These are phyloP conservation scores for Drosophila sulfurigaster DNA, from an alignment of 1,140 invertebrate genomes.

Conservation along the genomic window DNA sequence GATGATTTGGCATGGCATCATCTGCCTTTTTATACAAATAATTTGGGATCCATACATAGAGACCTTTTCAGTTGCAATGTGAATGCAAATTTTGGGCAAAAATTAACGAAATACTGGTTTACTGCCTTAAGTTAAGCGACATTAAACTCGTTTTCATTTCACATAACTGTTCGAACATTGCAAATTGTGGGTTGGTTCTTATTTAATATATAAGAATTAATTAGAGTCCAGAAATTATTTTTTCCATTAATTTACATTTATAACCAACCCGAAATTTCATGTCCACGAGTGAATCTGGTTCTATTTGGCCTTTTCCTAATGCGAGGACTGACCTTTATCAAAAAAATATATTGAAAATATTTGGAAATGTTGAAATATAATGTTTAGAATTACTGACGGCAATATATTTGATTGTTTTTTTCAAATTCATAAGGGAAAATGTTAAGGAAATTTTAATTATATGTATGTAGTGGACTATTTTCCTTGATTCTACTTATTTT, in stretches of 20 bases:
- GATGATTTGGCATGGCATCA: slow-evolving; percentile 37
- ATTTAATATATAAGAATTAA: not conserved
- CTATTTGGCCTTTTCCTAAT: too few species aligned
- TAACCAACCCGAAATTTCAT: not conserved
- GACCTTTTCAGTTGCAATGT: not conserved
- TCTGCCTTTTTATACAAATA: slow-evolving; percentile 57
- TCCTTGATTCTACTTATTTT: too few species aligned
- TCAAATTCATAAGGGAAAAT: too few species aligned
- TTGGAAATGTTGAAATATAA: too few species aligned
- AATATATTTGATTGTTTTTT: too few species aligned
- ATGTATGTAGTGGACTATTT: too few species aligned
- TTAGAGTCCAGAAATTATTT: not conserved
- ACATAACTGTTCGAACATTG: not conserved
- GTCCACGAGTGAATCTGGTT: not conserved
- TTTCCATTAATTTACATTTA: not conserved
- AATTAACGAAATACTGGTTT: not conserved
- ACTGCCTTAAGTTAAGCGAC: not conserved
- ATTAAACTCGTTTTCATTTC: not conserved
- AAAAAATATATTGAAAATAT: too few species aligned
- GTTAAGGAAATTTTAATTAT: too few species aligned
- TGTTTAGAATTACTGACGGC: too few species aligned
- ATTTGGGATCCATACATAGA: not conserved
- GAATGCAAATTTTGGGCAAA: slow-evolving; percentile 1
- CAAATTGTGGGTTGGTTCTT: not conserved
- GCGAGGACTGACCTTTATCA: too few species aligned